A percentile compares a stretch with the other conserved stretches of the same genome.
These are phyloP conservation scores for Sebastes iracundus DNA, from an alignment of 2,797 vertebrate genomes.

Conservation along the genomic window DNA sequence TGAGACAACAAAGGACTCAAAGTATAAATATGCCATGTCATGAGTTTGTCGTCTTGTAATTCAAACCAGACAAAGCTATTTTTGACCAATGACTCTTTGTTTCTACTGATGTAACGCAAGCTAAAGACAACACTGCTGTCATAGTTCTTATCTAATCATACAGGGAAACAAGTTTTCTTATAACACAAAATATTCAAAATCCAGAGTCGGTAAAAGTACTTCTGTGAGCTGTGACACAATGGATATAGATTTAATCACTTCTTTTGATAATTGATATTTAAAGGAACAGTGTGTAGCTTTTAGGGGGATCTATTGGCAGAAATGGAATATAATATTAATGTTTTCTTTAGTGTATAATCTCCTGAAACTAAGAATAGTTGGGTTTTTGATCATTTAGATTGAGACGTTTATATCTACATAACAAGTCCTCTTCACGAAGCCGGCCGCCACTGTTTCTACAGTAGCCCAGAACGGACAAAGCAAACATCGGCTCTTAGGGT, in stretches of 20 bases:
- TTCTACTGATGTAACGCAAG: conserved; percentile 30
- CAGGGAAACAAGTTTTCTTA: not conserved
- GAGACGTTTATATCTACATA: too few species aligned
- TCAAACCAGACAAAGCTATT: conserved; percentile 60
- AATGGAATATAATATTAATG: too few species aligned
- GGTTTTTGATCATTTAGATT: too few species aligned
- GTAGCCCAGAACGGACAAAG: too few species aligned
- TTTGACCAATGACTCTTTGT: conserved; percentile 54
- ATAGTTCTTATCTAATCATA: conserved; percentile 13
- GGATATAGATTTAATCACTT: not conserved
- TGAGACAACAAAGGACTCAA: conserved; percentile 52
- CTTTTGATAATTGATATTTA: not conserved
- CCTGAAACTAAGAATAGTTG: too few species aligned
- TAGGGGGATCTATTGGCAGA: too few species aligned
- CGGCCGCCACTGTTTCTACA: accelerated
- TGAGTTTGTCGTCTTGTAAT: conserved; percentile 36
- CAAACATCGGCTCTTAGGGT: too few species aligned
- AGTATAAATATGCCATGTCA: conserved; percentile 52
- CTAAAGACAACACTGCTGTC: conserved; percentile 20
- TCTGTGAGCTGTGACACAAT: not conserved
- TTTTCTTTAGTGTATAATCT: too few species aligned
- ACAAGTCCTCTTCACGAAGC: too few species aligned
- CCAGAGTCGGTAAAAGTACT: not conserved
- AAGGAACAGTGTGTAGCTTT: too few species aligned
- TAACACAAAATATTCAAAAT: not conserved